Evolutionary conservation across 2,888 invertebrate genomes (phyloP), one percentile per base, ranked within the genome.

Genomic region (Sialis fuliginosa): DNA sequence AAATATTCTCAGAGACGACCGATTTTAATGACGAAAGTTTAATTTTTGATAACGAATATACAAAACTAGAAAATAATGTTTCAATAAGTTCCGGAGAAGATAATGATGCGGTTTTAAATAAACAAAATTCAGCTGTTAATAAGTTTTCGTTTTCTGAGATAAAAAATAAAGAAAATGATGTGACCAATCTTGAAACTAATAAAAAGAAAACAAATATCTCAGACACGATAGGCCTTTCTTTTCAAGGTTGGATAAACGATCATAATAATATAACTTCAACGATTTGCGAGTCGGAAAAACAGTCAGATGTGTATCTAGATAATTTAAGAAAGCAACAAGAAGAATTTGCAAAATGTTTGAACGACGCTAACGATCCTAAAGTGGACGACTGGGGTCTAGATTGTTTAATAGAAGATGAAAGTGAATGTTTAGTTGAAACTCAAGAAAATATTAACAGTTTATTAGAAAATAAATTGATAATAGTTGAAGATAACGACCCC

Each of bases 371-470:
- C 39, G 44, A 45, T 32, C 42, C 48, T 37, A 39, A 31, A 32
- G 31, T 12, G 9, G 42, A 48, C 2, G 57, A 58, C 41, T 52
- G 59, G 4, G 57, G 59, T 45, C 44, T 59, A 8, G 57, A 59
- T 30, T 48, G 52, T 39, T 45, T 59, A 7, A 59, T 60, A 42
- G 53, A 53, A 44, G 22, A 44, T 35, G 37, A 37, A 44, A 35
- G 22, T 4, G 37, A 44, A 44, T 33, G n/a, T 9, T 7, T n/a
- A 44, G 37, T 12, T 22, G 35, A 44, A 22, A 44, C 33, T 35
- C 12, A 42, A 13, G 54, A 41, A 5, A 8, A 8, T 8, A 41
- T 12, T 30, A 9, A 41, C 13, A 13, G 9, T 12, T 6, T 22
- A 41, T n/a, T 9, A n/a, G 22, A 13, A 13, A 41, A 41, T 12